These are phyloP conservation scores for Phyllotreta cruciferae DNA, from an alignment of 2,888 invertebrate genomes.

Conservation along the genomic window DNA sequence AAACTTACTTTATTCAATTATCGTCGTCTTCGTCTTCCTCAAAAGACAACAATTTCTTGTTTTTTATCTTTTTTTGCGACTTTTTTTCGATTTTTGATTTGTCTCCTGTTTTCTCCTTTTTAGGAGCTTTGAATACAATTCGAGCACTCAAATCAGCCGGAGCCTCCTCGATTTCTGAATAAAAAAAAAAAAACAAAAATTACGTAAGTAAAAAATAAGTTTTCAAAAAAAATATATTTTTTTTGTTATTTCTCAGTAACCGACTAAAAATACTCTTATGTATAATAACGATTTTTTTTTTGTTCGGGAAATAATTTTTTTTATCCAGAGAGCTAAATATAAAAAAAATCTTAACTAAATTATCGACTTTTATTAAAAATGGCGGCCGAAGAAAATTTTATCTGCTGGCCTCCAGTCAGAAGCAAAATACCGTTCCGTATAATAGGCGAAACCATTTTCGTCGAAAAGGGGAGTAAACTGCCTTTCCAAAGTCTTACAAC, in stretches of 20 bases:
- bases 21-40: conserved; percentile 59
- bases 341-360: conserved; percentile 12
- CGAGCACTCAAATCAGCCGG: conserved; percentile 69
- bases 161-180: conserved; percentile 65
- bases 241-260: too few species aligned
- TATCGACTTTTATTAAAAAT: conserved; percentile 41
- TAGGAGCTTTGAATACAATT: conserved; percentile 64
- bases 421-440: conserved; percentile 58
- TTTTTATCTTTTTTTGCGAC: conserved; percentile 50
- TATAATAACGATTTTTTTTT: conserved; percentile 1
- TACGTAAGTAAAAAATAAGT: neutral
- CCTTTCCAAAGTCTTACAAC: conserved; percentile 53
- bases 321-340: conserved; percentile 4
- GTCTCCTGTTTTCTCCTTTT: conserved; percentile 46
- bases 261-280: too few species aligned
- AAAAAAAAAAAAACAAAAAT: neutral
- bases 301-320: conserved; percentile 2
- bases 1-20: conserved; percentile 23
- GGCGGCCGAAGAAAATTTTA: conserved; percentile 51
- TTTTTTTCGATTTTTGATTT: conserved; percentile 34
- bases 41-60: conserved; percentile 62
- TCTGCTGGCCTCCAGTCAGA: conserved; percentile 46
- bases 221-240: too few species aligned
- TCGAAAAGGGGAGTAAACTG: conserved; percentile 58
- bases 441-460: conserved; percentile 58